Percentiles rank a stretch among this genome's conserved stretches.
These are phyloP conservation scores for Drosophila pachea DNA, from an alignment of 1,140 invertebrate genomes.

Conservation along the genomic window DNA sequence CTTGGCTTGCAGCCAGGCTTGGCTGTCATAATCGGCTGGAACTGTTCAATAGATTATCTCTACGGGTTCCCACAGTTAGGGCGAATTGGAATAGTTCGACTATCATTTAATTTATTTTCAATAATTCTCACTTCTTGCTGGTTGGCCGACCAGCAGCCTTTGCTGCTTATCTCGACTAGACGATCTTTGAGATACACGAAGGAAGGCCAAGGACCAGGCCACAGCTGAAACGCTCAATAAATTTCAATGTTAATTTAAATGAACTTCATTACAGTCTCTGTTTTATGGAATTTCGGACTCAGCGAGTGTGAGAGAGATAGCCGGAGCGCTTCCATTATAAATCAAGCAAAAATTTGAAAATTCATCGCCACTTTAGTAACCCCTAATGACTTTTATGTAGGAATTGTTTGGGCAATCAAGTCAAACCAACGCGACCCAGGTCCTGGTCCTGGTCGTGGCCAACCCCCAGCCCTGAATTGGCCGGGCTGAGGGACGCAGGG, in stretches of 20 bases:
- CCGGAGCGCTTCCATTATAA: slow-evolving; percentile 55
- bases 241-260: slow-evolving; percentile 77
- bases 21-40: not conserved
- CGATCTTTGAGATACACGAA: slow-evolving; percentile 59
- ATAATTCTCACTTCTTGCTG: slow-evolving; percentile 51
- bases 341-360: slow-evolving; percentile 74
- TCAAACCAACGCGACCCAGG: slow-evolving; percentile 39
- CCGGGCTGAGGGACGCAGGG: slow-evolving; percentile 33
- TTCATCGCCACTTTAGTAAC: slow-evolving; percentile 78
- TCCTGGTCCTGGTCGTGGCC: slow-evolving; percentile 13
- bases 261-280: slow-evolving; percentile 58
- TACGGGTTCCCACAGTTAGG: slow-evolving; percentile 45
- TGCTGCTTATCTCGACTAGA: slow-evolving; percentile 50
- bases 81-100: slow-evolving; percentile 54
- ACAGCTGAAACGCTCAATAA: slow-evolving; percentile 63
- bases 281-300: not conserved
- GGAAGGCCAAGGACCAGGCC: slow-evolving; percentile 56
- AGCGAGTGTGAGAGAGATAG: slow-evolving; percentile 24
- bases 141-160: slow-evolving; percentile 46
- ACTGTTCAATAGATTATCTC: not conserved
- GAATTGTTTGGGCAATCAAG: slow-evolving; percentile 75
- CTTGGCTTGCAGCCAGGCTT: no score
- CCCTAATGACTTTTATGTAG: slow-evolving; percentile 75
- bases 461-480: slow-evolving; percentile 66
- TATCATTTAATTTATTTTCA: slow-evolving; percentile 62